Conservation (phyloP, 2,797 vertebrate genomes). For the Phylloscopus collybita region DNA sequence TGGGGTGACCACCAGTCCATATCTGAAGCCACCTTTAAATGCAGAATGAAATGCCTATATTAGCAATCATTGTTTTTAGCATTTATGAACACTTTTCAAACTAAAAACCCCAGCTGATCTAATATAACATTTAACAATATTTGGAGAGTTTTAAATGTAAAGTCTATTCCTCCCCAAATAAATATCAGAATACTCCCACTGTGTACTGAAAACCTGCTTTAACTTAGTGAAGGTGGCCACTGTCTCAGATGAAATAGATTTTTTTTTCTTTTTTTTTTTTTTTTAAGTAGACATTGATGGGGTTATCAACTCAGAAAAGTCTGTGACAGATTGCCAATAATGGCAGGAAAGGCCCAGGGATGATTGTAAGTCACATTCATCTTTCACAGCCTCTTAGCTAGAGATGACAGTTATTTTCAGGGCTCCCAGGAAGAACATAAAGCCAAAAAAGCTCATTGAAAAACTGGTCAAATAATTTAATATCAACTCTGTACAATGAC, state of each 20-base stretch:
- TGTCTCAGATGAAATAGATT: not conserved
- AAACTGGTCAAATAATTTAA: not conserved
- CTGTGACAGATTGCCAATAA: not conserved
- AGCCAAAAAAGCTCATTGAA: not conserved
- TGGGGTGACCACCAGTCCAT: not conserved
- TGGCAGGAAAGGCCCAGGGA: not conserved
- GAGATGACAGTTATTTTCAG: slow-evolving; percentile 5
- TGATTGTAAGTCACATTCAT: not conserved
- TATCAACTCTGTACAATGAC: not conserved
- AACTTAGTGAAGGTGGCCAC: not conserved
- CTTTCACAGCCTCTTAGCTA: not conserved
- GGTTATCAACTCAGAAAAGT: not conserved
- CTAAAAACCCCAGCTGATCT: not conserved
- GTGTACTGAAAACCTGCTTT: not conserved
- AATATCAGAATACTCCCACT: not conserved
- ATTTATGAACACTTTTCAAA: not conserved
- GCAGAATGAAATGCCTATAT: not conserved
- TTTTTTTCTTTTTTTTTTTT: not conserved
- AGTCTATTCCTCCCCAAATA: not conserved
- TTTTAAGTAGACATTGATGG: not conserved
- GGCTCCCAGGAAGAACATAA: not conserved
- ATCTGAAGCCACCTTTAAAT: not conserved
- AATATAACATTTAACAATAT: not conserved
- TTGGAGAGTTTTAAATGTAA: not conserved
- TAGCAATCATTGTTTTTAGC: not conserved